Evolutionary conservation across 2,888 invertebrate genomes (phyloP).

Genomic region (Patella ulyssiponensis): DNA sequence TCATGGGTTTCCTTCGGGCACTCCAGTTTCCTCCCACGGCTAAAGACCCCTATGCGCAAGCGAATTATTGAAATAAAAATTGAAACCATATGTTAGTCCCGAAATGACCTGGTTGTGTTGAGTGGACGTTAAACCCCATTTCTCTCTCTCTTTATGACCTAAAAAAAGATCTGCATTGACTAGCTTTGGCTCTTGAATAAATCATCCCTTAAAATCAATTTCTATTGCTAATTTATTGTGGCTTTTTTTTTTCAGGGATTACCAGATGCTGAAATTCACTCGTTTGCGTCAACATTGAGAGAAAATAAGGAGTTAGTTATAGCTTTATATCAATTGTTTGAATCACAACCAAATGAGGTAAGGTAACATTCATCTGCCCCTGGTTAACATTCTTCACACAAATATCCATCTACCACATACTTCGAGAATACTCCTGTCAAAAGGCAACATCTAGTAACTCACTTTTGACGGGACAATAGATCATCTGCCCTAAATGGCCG

Average conservation of each 20-base stretch:
- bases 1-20: too few species aligned
- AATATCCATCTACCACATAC: not conserved
- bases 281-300: conserved; percentile 59
- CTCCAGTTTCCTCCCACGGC: too few species aligned
- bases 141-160: not conserved
- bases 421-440: too few species aligned
- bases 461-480: too few species aligned
- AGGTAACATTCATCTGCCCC: conserved; percentile 12
- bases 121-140: too few species aligned
- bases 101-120: too few species aligned
- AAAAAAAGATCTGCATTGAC: too few species aligned
- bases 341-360: conserved; percentile 59
- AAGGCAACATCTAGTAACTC: too few species aligned
- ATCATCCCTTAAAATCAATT: not conserved
- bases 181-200: not conserved
- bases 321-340: conserved; percentile 57
- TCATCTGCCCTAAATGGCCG: not conserved
- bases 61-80: too few species aligned
- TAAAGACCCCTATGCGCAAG: too few species aligned
- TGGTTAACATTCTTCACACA: not conserved
- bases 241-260: conserved; percentile 51
- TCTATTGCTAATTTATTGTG: conserved; percentile 3
- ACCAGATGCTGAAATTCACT: conserved; percentile 56
- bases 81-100: too few species aligned
- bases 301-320: conserved; percentile 58